Conservation (phyloP, 1,140 invertebrate genomes). For the Aradophagus sp. region DNA sequence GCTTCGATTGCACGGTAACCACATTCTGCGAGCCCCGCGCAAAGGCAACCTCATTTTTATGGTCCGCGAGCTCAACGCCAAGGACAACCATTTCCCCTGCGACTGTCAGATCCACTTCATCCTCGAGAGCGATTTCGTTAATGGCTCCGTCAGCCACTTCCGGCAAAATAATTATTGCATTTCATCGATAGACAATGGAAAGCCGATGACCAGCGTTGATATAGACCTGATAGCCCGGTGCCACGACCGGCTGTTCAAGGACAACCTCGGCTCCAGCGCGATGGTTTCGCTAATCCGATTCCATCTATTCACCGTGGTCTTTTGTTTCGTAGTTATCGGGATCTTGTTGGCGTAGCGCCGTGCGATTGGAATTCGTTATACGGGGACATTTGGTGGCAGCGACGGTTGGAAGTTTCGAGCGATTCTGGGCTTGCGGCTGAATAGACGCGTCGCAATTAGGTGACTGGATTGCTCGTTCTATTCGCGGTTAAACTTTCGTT, state of each 20-base stretch:
- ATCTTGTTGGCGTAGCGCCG: slow-evolving; percentile 38
- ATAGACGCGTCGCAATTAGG: too few species aligned
- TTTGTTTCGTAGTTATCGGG: slow-evolving; percentile 24
- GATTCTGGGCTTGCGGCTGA: too few species aligned
- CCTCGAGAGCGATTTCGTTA: slow-evolving; percentile 82
- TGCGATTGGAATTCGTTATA: too few species aligned
- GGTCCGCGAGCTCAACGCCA: slow-evolving; percentile 80
- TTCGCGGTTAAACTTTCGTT: too few species aligned
- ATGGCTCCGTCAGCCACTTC: slow-evolving; percentile 80
- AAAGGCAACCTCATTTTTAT: slow-evolving; percentile 80
- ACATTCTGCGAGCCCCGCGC: slow-evolving; percentile 83
- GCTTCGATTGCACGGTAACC: slow-evolving; percentile 85
- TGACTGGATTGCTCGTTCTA: too few species aligned
- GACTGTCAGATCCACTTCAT: slow-evolving; percentile 86
- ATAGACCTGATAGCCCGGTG: slow-evolving; percentile 80
- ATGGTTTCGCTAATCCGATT: slow-evolving; percentile 32
- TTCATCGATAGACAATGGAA: slow-evolving; percentile 86
- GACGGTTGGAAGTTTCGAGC: too few species aligned
- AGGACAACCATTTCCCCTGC: slow-evolving; percentile 87
- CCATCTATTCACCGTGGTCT: slow-evolving; percentile 28
- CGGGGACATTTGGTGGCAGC: too few species aligned
- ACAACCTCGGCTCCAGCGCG: slow-evolving; percentile 76
- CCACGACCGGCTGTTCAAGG: slow-evolving; percentile 80
- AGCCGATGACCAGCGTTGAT: slow-evolving; percentile 81
- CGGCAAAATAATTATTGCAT: slow-evolving; percentile 87